Evolutionary conservation across 1,140 invertebrate genomes (phyloP), one percentile per base, ranked within the genome.

Genomic region (Cotesia vestalis): DNA sequence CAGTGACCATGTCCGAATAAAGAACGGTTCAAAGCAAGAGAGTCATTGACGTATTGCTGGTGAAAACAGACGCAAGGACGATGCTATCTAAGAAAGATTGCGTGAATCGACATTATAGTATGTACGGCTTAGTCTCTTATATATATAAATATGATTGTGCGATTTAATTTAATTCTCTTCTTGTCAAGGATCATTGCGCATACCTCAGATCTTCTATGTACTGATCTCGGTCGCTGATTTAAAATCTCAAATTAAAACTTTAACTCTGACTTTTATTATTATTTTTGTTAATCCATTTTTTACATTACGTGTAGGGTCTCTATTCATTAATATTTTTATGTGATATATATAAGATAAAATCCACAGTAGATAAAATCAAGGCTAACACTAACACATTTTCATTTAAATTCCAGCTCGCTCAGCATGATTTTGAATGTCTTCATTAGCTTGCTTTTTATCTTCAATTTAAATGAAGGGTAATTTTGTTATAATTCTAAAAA

Each of bases 61-160:
- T 74, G 73, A 71, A 74, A 74, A 71, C 53, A 55, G 46, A 70
- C 73, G 73, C 73, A 67, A 67, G 66, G 66, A 55, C 63, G 63
- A 38, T n/a, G 6, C 40, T 46, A 2, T 59, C 20, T 17, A 59
- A 59, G 57, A 27, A 40, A 51, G 51, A 70, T 71, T 74, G 68
- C 68, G 68, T 66, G n/a, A 66, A 66, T 40, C 60, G 27, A 34
- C 17, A 46, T 46, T 11, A 46, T 8, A 46, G 40, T 46, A 46
- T 46, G 11, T 46, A 27, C 27, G 27, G 27, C 27, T 3, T 27
- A 27, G 2, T 27, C 27, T 27, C 27, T 27, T 27, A 46, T 8
- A 40, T 9, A 40, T 9, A 40, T 2, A 46, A 9, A 46, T 46
- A 46, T 46, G 17, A 52, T 70, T 74, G 61, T 61, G 66, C 61